Evolutionary conservation across 2,888 invertebrate species (phyloP).

Genomic region (Trachelus iudaicus): DNA sequence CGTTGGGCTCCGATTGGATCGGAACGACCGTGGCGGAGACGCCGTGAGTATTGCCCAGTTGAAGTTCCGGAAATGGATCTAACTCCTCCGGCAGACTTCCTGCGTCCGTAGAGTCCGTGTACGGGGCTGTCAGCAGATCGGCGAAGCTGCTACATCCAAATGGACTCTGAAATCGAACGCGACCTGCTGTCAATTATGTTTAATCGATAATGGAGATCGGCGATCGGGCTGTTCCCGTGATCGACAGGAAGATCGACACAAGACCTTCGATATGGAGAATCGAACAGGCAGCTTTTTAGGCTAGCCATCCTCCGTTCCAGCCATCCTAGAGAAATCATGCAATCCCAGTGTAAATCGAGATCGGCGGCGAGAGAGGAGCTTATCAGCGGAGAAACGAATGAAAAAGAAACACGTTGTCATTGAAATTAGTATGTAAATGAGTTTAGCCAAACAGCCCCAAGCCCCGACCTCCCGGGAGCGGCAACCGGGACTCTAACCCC

Average conservation of each 20-base stretch:
- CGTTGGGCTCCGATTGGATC: conserved; percentile 55
- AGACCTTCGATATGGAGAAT: neutral
- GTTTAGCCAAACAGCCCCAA: too few species aligned
- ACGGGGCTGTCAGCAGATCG: conserved; percentile 80
- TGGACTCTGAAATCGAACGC: conserved; percentile 71
- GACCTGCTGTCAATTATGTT: neutral
- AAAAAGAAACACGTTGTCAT: too few species aligned
- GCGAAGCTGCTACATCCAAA: conserved; percentile 83
- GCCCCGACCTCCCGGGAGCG: too few species aligned
- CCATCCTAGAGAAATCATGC: too few species aligned
- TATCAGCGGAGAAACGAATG: too few species aligned
- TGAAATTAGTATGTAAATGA: too few species aligned
- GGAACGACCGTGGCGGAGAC: conserved; percentile 49
- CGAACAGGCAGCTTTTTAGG: too few species aligned
- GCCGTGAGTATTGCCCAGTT: conserved; percentile 53
- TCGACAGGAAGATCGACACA: neutral
- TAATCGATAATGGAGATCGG: neutral
- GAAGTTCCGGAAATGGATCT: conserved; percentile 80
- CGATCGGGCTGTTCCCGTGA: neutral
- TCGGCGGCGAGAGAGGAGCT: too few species aligned
- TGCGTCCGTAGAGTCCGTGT: conserved; percentile 73
- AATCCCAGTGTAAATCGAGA: too few species aligned
- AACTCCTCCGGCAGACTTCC: conserved; percentile 78
- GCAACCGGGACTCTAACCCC: too few species aligned
- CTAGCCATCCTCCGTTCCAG: too few species aligned